phyloP scores from a whole-genome alignment of 2,797 vertebrate genomes.

The Chrysocyon brachyurus region DNA sequence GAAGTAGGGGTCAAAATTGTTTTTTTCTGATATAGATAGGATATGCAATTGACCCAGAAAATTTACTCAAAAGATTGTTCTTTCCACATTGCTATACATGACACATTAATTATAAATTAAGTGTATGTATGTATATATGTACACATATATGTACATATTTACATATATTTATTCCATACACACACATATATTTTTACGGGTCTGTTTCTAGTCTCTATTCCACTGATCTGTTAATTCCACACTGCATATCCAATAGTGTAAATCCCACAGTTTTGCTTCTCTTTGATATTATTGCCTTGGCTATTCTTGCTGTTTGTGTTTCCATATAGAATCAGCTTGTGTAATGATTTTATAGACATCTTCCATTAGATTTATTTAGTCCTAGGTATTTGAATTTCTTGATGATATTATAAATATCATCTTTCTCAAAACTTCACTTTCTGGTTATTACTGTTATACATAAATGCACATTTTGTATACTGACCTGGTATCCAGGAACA shows the following conservation, averaged over 20 bases:
- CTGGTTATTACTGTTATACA: neutral
- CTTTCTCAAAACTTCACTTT: conserved; percentile 44
- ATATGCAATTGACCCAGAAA: neutral
- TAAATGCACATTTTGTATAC: neutral
- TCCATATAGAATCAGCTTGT: neutral
- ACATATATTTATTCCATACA: neutral
- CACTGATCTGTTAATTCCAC: neutral
- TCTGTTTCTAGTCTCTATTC: neutral
- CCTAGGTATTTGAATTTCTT: neutral
- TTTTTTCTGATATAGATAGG: neutral
- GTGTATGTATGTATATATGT: too few relatives aligned
- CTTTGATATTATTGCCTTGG: neutral
- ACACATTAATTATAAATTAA: neutral
- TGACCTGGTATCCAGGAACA: neutral
- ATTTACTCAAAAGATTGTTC: neutral
- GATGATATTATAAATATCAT: neutral
- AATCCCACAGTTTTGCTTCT: conserved; percentile 7
- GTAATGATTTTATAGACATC: neutral
- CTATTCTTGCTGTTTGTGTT: neutral
- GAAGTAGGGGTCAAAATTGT: neutral
- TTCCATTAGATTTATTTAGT: conserved; percentile 44
- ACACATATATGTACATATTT: neutral
- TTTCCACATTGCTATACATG: neutral
- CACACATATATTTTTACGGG: neutral
- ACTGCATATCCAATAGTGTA: neutral